Evolutionary conservation across 1,140 invertebrate species (phyloP).

Genomic region (Orius laevigatus): DNA sequence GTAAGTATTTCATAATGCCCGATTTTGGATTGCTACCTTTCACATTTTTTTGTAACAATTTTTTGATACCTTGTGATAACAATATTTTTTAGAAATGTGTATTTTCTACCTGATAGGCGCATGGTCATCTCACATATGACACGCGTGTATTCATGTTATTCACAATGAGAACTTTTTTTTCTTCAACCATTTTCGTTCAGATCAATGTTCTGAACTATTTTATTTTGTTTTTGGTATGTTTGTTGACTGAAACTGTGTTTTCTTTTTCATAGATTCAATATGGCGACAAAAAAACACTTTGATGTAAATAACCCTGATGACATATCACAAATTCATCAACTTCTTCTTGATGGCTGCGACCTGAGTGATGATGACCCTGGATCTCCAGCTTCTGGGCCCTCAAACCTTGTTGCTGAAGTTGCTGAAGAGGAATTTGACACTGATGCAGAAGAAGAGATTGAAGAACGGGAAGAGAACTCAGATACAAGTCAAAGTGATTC

Average conservation of each 20-base stretch:
- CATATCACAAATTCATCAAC: constrained; percentile 13
- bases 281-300: constrained; percentile 12
- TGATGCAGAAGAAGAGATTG: constrained; percentile 14
- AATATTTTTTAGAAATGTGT: constrained; percentile 12
- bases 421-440: constrained; percentile 11
- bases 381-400: constrained; percentile 10
- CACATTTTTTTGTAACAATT: constrained; percentile 9
- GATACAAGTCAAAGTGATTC: constrained; percentile 14
- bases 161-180: constrained; percentile 12
- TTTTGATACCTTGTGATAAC: constrained; percentile 12
- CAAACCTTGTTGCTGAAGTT: constrained; percentile 10
- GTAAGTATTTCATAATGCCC: constrained; percentile 9
- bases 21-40: constrained; percentile 11
- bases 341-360: constrained; percentile 15
- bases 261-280: constrained; percentile 8
- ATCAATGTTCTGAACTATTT: constrained; percentile 13
- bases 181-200: constrained; percentile 12
- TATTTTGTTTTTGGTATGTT: constrained; percentile 10
- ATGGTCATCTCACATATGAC: constrained; percentile 13
- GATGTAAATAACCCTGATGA: constrained; percentile 16
- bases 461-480: constrained; percentile 13
- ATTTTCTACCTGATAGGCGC: constrained; percentile 12
- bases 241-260: constrained; percentile 13
- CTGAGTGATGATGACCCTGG: constrained; percentile 14
- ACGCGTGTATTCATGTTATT: constrained; percentile 12